phyloP scores from a whole-genome alignment of 2,888 invertebrate genomes.

The Diabrotica balteata region DNA sequence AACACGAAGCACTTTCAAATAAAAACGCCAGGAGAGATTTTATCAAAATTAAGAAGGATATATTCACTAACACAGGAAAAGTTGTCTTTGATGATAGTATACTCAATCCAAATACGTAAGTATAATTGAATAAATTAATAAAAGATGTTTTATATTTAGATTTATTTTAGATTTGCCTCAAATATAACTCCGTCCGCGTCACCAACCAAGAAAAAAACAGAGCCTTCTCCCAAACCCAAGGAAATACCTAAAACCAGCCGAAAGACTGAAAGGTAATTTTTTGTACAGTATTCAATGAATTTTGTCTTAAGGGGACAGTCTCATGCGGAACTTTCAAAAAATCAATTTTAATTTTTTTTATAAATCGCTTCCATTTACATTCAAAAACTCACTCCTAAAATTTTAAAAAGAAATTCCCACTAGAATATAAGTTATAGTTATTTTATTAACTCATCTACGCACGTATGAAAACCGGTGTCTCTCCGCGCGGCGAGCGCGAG shows the following conservation, averaged over 20 bases:
- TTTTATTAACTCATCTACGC: too few relatives aligned
- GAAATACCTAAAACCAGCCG: constrained; percentile 39
- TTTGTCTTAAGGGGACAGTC: too few relatives aligned
- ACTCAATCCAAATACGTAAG: constrained; percentile 19
- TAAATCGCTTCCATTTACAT: too few relatives aligned
- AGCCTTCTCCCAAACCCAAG: constrained; percentile 25
- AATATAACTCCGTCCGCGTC: too few relatives aligned
- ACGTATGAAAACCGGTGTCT: too few relatives aligned
- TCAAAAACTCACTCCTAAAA: too few relatives aligned
- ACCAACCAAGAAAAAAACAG: constrained; percentile 24
- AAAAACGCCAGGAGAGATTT: constrained; percentile 41
- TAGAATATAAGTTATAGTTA: too few relatives aligned
- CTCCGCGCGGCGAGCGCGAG: too few relatives aligned
- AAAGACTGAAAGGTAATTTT: constrained; percentile 35
- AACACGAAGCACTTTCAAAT: constrained; percentile 32
- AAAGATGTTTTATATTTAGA: not conserved
- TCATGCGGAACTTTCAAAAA: too few relatives aligned
- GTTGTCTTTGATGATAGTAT: constrained; percentile 29
- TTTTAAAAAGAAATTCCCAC: too few relatives aligned
- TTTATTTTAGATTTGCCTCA: constrained; percentile 11
- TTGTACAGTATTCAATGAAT: not conserved
- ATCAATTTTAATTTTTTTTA: too few relatives aligned
- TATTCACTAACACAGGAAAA: constrained; percentile 36
- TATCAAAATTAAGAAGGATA: constrained; percentile 42
- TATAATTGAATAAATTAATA: constrained; percentile 18